Conservation (phyloP, 2,888 invertebrate genomes). For the Tetragonula carbonaria region DNA sequence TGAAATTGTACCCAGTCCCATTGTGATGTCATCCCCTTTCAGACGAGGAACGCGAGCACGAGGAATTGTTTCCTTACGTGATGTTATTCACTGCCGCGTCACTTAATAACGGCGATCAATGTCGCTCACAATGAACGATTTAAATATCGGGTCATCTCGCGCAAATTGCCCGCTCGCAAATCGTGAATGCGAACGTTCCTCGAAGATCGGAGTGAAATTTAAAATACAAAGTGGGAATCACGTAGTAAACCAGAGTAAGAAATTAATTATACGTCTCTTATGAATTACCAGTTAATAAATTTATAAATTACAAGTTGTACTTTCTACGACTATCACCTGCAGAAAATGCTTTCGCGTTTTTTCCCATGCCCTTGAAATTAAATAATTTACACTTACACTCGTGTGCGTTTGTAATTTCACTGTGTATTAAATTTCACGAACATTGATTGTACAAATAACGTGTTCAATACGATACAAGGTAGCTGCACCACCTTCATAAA, state of each 20-base stretch:
- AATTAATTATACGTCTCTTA: background rate
- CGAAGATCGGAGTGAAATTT: background rate
- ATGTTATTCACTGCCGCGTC: slow-evolving; percentile 13
- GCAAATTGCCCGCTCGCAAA: too few relatives aligned
- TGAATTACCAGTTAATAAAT: background rate
- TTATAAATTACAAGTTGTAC: background rate
- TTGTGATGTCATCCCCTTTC: slow-evolving; percentile 22
- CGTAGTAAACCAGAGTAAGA: background rate
- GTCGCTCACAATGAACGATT: slow-evolving; percentile 1
- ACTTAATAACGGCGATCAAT: slow-evolving; percentile 12
- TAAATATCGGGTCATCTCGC: background rate
- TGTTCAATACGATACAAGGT: too few relatives aligned
- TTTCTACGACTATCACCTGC: background rate
- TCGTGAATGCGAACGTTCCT: background rate
- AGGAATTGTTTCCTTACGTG: slow-evolving; percentile 23
- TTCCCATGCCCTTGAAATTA: too few relatives aligned
- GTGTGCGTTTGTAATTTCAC: too few relatives aligned
- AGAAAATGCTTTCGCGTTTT: background rate
- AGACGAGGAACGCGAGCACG: background rate
- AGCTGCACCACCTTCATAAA: too few relatives aligned
- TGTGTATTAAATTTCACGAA: too few relatives aligned
- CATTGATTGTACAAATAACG: too few relatives aligned
- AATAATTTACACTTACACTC: too few relatives aligned
- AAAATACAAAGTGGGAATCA: background rate
- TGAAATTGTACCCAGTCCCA: slow-evolving; percentile 42